Percentiles rank a stretch among this genome's conserved stretches.
Conservation (phyloP, 2,888 invertebrate genomes). For the Colletes collaris region DNA sequence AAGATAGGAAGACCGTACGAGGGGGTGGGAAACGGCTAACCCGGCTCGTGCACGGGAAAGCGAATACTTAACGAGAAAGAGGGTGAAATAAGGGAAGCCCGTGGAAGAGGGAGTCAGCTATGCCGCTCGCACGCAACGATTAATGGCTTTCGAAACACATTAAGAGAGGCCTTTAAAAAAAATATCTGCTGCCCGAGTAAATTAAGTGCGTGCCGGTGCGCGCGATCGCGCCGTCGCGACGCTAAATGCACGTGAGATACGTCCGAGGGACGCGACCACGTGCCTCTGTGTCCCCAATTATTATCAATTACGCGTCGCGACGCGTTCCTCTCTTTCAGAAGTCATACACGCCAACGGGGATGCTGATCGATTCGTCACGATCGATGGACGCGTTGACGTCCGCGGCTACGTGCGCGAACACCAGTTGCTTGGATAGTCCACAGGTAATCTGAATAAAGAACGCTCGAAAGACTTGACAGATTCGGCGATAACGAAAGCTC, state of each 20-base stretch:
- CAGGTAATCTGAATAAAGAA: conserved; percentile 55
- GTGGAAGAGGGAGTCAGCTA: conserved; percentile 42
- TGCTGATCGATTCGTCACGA: conserved; percentile 33
- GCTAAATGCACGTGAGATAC: conserved; percentile 34
- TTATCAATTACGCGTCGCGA: conserved; percentile 34
- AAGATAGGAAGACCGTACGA: conserved; percentile 57
- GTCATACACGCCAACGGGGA: conserved; percentile 17
- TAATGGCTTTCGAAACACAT: conserved; percentile 71
- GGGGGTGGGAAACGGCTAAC: conserved; percentile 64
- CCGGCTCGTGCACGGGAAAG: conserved; percentile 63
- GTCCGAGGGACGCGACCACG: conserved; percentile 5
- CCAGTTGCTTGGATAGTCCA: conserved; percentile 73
- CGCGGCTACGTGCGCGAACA: conserved; percentile 64
- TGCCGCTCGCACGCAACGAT: conserved; percentile 66
- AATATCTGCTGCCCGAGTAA: conserved; percentile 60
- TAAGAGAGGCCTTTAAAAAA: conserved; percentile 67
- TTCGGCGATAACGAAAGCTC: conserved; percentile 1
- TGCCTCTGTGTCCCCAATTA: conserved; percentile 12
- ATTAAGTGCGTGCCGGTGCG: conserved; percentile 53
- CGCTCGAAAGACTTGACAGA: conserved; percentile 17
- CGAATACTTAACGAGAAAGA: conserved; percentile 68
- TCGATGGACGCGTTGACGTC: conserved; percentile 41
- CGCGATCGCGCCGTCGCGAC: background rate
- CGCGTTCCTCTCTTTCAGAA: background rate
- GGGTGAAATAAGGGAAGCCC: conserved; percentile 53